Evolutionary conservation across 92 coral and sea anemone species (phyloP).

Genomic region (Epizoanthus ramosus): DNA sequence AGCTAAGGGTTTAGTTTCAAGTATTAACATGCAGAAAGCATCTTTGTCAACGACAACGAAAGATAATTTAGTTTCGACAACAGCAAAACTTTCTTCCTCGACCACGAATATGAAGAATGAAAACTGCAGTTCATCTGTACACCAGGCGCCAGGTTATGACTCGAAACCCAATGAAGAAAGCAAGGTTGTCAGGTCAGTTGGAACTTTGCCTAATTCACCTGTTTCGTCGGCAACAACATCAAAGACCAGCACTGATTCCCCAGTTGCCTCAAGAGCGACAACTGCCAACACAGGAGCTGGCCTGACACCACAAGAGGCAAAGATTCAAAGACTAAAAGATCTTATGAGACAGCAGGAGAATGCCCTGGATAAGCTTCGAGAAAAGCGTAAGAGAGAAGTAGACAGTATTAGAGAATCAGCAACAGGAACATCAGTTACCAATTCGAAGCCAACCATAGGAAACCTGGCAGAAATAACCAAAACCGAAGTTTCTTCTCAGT

Average conservation of each 20-base stretch:
- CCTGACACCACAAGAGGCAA: conserved; percentile 85
- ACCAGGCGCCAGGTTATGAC: background rate
- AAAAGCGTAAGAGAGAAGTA: conserved; percentile 74
- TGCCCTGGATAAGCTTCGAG: conserved; percentile 75
- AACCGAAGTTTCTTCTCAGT: conserved; percentile 29
- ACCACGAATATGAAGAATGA: background rate
- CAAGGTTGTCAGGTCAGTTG: background rate
- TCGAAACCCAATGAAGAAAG: background rate
- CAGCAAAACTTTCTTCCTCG: background rate
- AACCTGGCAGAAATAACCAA: conserved; percentile 12
- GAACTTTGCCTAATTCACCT: background rate
- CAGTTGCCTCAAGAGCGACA: background rate
- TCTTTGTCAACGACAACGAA: background rate
- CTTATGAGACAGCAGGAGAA: conserved; percentile 83
- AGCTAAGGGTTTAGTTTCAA: background rate
- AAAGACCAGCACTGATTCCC: background rate
- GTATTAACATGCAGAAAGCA: background rate
- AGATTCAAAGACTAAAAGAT: conserved; percentile 83
- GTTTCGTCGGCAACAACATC: background rate
- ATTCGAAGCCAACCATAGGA: background rate
- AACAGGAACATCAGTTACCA: conserved; percentile 15
- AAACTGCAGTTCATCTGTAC: background rate
- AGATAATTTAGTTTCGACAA: background rate
- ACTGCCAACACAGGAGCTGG: conserved; percentile 45
- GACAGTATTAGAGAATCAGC: conserved; percentile 65